phyloP scores from a whole-genome alignment of 2,113 vertebrate species.

The Martes martes region DNA sequence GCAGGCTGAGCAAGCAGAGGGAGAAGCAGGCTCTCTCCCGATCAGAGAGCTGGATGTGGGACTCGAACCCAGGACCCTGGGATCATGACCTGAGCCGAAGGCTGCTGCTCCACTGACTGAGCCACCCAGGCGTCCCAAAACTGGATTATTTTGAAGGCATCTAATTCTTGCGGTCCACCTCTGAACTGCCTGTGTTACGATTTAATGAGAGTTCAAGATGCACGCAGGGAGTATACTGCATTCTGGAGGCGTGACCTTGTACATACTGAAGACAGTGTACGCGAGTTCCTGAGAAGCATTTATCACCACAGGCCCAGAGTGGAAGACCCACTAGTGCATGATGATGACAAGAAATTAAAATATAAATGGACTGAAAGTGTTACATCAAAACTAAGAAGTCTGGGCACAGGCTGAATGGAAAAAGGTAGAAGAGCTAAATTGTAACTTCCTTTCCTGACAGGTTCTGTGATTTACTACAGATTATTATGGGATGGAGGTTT shows the following conservation, averaged over 20 bases:
- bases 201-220: not conserved
- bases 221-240: not conserved
- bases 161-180: not conserved
- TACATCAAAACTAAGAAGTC: not conserved
- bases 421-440: not conserved
- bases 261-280: not conserved
- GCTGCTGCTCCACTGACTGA: not conserved
- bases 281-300: not conserved
- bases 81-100: not conserved
- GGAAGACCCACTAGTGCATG: not conserved
- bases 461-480: not conserved
- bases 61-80: not conserved
- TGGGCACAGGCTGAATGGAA: not conserved
- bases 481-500: not conserved
- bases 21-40: not conserved
- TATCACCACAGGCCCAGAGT: not conserved
- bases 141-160: not conserved
- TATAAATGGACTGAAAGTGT: not conserved
- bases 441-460: not conserved
- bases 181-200: not conserved
- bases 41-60: not conserved
- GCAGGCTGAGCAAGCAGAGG: not conserved
- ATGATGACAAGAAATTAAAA: not conserved
- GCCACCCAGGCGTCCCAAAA: not conserved
- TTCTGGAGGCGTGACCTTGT: not conserved